Evolutionary conservation across 2,113 vertebrate genomes (phyloP).

Genomic region (Glareola pratincola): DNA sequence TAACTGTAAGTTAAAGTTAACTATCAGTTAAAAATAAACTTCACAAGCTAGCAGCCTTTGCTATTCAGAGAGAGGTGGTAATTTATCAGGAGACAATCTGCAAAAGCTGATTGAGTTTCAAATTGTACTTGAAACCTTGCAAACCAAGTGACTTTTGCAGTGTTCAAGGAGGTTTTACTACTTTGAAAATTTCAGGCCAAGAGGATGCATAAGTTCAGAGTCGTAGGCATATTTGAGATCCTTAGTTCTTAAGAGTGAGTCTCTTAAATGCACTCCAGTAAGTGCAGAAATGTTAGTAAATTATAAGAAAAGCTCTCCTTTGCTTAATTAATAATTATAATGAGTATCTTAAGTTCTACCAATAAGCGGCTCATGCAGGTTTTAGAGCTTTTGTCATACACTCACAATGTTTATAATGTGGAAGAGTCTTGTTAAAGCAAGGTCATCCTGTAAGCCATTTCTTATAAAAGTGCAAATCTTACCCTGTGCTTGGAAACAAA

Average conservation of each 20-base stretch:
- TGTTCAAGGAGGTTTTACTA: neutral
- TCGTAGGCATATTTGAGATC: neutral
- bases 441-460: neutral
- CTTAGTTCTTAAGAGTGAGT: neutral
- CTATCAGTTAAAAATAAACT: constrained; percentile 67
- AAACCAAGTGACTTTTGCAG: neutral
- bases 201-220: neutral
- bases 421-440: neutral
- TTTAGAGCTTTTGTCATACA: neutral
- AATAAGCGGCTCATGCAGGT: neutral
- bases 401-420: neutral
- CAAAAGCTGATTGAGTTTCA: neutral
- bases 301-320: neutral
- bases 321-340: neutral
- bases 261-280: neutral
- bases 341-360: neutral
- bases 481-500: neutral
- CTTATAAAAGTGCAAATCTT: neutral
- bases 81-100: constrained; percentile 33
- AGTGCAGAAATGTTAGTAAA: neutral
- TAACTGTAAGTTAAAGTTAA: constrained; percentile 59
- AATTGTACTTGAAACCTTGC: neutral
- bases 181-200: neutral
- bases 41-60: constrained; percentile 25
- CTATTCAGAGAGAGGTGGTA: constrained; percentile 33